Evolutionary conservation across 2,888 invertebrate genomes (phyloP).

Genomic region (Monopis laevigella): DNA sequence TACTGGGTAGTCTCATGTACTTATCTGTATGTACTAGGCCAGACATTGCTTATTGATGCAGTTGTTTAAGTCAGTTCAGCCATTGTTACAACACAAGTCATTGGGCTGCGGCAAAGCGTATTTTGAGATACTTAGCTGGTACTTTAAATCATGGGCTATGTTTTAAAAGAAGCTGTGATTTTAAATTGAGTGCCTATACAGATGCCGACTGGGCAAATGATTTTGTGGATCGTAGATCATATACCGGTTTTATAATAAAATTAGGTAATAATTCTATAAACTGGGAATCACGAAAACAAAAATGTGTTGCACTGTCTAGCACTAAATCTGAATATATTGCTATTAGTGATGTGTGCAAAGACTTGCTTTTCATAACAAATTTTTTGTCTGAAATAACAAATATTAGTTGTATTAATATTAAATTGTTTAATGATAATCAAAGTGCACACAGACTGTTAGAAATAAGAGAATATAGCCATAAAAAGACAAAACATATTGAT

Average conservation of each 20-base stretch:
- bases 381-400: conserved; percentile 13
- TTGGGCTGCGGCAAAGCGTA: conserved; percentile 15
- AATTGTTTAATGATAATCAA: too few species aligned
- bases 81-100: conserved; percentile 12
- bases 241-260: conserved; percentile 16
- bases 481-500: too few species aligned
- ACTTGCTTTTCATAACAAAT: conserved; percentile 12
- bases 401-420: conserved; percentile 6
- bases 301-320: conserved; percentile 16
- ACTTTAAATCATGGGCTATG: conserved; percentile 11
- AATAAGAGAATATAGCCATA: too few species aligned
- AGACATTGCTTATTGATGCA: conserved; percentile 14
- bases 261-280: conserved; percentile 13
- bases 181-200: not conserved
- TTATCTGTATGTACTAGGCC: too few species aligned
- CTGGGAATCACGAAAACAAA: conserved; percentile 19
- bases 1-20: too few species aligned
- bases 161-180: not conserved
- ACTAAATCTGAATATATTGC: conserved; percentile 20
- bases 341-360: too few species aligned
- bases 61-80: conserved; percentile 16
- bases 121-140: conserved; percentile 16
- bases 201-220: conserved; percentile 16
- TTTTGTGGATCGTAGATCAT: conserved; percentile 14
- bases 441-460: too few species aligned